Evolutionary conservation across 1,140 invertebrate species (phyloP).

Genomic region (Capitella teleta): DNA sequence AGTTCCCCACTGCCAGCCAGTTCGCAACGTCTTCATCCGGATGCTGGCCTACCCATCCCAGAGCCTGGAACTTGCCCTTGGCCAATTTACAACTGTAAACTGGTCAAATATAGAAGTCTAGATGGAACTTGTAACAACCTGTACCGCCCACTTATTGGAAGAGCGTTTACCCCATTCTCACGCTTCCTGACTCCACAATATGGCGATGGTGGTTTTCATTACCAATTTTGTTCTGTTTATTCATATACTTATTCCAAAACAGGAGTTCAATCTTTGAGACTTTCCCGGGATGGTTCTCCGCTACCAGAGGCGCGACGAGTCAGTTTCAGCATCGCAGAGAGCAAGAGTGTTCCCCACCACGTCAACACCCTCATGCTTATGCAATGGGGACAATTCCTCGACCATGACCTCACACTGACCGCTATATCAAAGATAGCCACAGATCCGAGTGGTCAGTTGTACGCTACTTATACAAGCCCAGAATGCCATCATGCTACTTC

Average conservation of each 20-base stretch:
- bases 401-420: slow-evolving; percentile 87
- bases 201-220: slow-evolving; percentile 72
- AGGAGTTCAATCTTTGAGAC: slow-evolving; percentile 77
- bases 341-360: slow-evolving; percentile 47
- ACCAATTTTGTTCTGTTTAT: background rate
- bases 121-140: slow-evolving; percentile 92
- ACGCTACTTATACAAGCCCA: slow-evolving; percentile 57
- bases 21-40: background rate
- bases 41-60: background rate
- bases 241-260: slow-evolving; percentile 43
- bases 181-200: slow-evolving; percentile 73
- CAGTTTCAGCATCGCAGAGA: slow-evolving; percentile 46
- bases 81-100: background rate
- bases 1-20: background rate
- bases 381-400: slow-evolving; percentile 95
- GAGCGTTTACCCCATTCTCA: slow-evolving; percentile 71
- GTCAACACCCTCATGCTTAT: slow-evolving; percentile 84
- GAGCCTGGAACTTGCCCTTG: background rate
- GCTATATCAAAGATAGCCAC: slow-evolving; percentile 66
- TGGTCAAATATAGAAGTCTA: slow-evolving; percentile 61
- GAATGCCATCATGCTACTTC: too few species aligned
- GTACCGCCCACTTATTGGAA: slow-evolving; percentile 73
- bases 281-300: slow-evolving; percentile 63
- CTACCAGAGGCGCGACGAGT: slow-evolving; percentile 73
- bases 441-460: slow-evolving; percentile 83